Conservation (phyloP, 2,888 invertebrate genomes). For the Microchrysa polita region DNA sequence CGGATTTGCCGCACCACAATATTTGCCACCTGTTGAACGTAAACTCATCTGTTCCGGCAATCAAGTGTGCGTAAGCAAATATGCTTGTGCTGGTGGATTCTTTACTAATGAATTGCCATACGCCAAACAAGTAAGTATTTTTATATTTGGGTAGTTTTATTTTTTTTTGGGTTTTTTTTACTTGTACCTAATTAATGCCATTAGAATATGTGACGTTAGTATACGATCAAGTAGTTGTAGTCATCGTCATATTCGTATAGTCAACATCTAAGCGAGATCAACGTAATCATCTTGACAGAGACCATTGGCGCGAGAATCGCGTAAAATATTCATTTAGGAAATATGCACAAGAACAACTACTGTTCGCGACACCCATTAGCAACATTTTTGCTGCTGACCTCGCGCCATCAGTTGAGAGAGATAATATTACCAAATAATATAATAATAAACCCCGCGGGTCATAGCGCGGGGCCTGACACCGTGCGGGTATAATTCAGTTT, state of each 20-base stretch:
- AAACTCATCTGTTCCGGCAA: constrained; percentile 67
- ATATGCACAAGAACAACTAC: background rate
- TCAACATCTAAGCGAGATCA: no score
- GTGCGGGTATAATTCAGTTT: constrained; percentile 23
- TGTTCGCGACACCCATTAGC: constrained; percentile 4
- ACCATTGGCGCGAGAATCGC: background rate
- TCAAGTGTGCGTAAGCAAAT: constrained; percentile 70
- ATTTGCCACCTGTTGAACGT: constrained; percentile 50
- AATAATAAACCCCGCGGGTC: background rate
- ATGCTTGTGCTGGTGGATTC: constrained; percentile 70
- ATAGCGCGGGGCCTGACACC: no score
- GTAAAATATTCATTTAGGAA: background rate
- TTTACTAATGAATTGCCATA: constrained; percentile 55
- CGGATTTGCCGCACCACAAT: constrained; percentile 48
- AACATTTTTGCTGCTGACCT: constrained; percentile 11
- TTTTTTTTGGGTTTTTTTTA: no score
- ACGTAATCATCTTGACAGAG: background rate
- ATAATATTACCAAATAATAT: constrained; percentile 40
- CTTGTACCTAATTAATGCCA: background rate
- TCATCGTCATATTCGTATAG: no score
- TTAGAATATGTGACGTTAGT: background rate
- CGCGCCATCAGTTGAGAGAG: no score
- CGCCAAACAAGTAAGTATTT: constrained; percentile 32
- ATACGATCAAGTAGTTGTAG: background rate
- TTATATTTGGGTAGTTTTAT: no score